A percentile compares a stretch with the other conserved stretches of the same genome.
Conservation (phyloP, 2,888 invertebrate genomes). For the Dichetophora obliterata region DNA sequence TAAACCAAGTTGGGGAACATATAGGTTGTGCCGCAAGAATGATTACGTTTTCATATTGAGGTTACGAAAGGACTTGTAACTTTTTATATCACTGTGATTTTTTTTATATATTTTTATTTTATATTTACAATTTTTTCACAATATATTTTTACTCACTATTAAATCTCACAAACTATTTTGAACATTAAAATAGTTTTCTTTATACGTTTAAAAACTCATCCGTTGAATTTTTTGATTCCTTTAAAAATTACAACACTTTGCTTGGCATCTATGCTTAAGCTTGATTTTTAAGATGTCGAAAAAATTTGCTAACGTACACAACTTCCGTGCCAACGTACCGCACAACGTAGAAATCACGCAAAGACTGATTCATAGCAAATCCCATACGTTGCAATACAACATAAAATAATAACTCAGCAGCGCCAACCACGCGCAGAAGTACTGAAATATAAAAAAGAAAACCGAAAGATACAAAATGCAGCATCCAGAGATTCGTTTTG, state of each 20-base stretch:
- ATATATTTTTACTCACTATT: too few relatives aligned
- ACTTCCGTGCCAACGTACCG: slow-evolving; percentile 51
- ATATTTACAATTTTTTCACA: too few relatives aligned
- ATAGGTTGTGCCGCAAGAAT: background rate
- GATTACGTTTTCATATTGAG: background rate
- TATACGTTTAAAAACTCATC: slow-evolving; percentile 1
- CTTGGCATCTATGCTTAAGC: background rate
- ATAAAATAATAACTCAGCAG: slow-evolving; percentile 36
- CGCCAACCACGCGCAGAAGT: slow-evolving; percentile 18
- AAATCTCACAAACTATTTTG: background rate
- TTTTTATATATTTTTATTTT: too few relatives aligned
- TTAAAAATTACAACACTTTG: background rate
- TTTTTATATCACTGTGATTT: too few relatives aligned
- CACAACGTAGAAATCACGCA: slow-evolving; percentile 66
- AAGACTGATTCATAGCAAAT: slow-evolving; percentile 60
- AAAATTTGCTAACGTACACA: background rate
- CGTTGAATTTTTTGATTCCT: slow-evolving; percentile 13
- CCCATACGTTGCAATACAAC: slow-evolving; percentile 46
- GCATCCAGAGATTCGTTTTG: background rate
- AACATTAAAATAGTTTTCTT: background rate
- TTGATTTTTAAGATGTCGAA: background rate
- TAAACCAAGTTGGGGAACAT: background rate
- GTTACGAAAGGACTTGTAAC: too few relatives aligned
- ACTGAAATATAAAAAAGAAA: background rate
- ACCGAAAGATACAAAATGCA: background rate